Base-by-base conservation (phyloP, 2,888 invertebrate genomes). In the Clunio marinus region DNA sequence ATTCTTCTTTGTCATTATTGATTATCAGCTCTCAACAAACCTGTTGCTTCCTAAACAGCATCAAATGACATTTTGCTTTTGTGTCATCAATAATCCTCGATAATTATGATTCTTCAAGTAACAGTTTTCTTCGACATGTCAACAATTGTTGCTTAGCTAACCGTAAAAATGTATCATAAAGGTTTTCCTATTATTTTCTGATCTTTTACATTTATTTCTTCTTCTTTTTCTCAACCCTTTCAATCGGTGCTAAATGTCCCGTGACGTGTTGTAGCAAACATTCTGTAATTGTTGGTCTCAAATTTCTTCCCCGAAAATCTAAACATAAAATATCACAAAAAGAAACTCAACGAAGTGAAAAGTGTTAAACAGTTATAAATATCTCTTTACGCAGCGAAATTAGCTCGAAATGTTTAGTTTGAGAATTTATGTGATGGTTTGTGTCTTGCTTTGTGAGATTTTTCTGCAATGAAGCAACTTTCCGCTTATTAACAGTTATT, bases 401-500 rank as follows among this genome's bases (percentile, higher is more conserved):
- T n/a, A n/a, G n/a, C n/a, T n/a, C n/a, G n/a, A n/a, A n/a, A n/a
- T n/a, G 35, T 27, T 25, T 24, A 55, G 4, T 24, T 37, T 24
- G 62, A 20, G 4, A 46, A 35, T 55, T 55, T 55, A 28, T 46
- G 51, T 65, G 46, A 45, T 62, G 51, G 41, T 41, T 41, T 15
- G 7, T 22, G 22, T 51, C 15, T 41, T 41, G 10, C 41, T 41
- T 10, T 41, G 4, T 51, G 51, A 17, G 51, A 27, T 3, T 28
- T 25, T 45, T 63, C 25, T 45, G 63, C 63, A 63, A 15, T 27
- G 7, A 13, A 22, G 13, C 45, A 15, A 66, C 66, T 55, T 55
- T 32, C 55, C 55, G 66, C 66, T 66, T 55, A 51, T 66, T 27
- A 66, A 66, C 66, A 66, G 66, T 66, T 66, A 66, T 22, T n/a